Evolutionary conservation across 2,113 vertebrate species (phyloP).

Genomic region (Dendrocopos noguchii): DNA sequence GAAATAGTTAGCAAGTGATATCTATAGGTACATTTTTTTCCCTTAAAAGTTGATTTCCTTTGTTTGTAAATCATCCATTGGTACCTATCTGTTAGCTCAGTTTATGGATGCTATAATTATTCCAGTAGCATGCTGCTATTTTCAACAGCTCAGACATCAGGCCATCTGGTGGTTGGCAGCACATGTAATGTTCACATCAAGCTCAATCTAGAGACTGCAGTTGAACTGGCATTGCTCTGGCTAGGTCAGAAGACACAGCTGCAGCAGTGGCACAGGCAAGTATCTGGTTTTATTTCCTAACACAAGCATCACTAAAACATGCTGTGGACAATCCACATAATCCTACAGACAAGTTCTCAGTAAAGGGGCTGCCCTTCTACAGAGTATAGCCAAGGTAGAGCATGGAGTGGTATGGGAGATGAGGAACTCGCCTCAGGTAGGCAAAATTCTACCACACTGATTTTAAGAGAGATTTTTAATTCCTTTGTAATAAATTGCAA

Average conservation of each 20-base stretch:
- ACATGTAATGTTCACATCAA: not conserved
- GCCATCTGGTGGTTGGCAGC: not conserved
- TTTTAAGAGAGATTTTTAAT: not conserved
- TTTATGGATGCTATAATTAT: slow-evolving; percentile 46
- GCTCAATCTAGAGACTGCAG: not conserved
- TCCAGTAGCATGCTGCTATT: slow-evolving; percentile 45
- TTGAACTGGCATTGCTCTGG: not conserved
- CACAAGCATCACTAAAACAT: not conserved
- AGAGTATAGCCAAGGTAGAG: rapidly evolving
- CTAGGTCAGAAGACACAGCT: not conserved
- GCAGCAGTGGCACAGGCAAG: not conserved
- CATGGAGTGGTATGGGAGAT: too few species aligned
- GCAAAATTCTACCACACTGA: not conserved
- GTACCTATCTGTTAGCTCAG: not conserved
- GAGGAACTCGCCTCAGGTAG: not conserved
- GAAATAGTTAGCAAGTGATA: not conserved
- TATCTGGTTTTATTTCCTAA: not conserved
- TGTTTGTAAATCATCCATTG: not conserved
- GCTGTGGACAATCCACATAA: not conserved
- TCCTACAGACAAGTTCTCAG: not conserved
- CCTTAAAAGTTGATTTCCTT: not conserved
- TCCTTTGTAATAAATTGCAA: not conserved
- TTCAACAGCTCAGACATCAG: slow-evolving; percentile 3
- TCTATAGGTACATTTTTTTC: not conserved
- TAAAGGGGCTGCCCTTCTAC: not conserved